Evolutionary conservation across 2,888 invertebrate genomes (phyloP).

Genomic region (Galerucella calmariensis): DNA sequence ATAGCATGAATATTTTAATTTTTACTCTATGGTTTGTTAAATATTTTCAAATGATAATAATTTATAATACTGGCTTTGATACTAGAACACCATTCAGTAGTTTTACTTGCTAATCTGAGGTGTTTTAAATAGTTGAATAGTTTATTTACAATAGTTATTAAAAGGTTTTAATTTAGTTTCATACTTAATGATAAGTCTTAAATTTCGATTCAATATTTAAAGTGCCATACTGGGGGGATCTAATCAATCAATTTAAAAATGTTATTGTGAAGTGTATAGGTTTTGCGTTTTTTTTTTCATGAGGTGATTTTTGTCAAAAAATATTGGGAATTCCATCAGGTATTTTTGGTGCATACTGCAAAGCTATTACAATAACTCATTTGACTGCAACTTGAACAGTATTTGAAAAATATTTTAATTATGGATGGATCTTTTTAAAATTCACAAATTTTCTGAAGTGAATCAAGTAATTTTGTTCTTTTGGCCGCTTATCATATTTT

Average conservation of each 20-base stretch:
- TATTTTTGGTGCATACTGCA: neutral
- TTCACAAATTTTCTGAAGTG: conserved; percentile 12
- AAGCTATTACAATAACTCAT: neutral
- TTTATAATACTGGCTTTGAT: too few relatives aligned
- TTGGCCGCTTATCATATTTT: conserved; percentile 19
- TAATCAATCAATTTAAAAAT: too few relatives aligned
- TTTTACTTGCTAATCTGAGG: too few relatives aligned
- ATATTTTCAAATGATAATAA: too few relatives aligned
- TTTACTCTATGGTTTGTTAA: neutral
- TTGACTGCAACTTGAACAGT: neutral
- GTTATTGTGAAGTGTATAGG: too few relatives aligned
- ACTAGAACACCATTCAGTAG: too few relatives aligned
- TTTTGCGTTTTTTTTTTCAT: too few relatives aligned
- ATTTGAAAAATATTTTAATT: neutral
- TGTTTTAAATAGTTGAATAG: neutral
- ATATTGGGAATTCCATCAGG: neutral
- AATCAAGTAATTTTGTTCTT: neutral
- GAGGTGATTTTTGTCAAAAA: neutral
- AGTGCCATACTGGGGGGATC: neutral
- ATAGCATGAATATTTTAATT: neutral
- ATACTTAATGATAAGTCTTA: too few relatives aligned
- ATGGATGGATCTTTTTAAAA: neutral
- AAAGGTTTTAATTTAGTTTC: neutral
- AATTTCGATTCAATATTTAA: neutral
- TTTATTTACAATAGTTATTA: neutral